Evolutionary conservation across 92 coral and sea anemone species (phyloP), one percentile per base, ranked within the genome.

Genomic region (Porites lobata): DNA sequence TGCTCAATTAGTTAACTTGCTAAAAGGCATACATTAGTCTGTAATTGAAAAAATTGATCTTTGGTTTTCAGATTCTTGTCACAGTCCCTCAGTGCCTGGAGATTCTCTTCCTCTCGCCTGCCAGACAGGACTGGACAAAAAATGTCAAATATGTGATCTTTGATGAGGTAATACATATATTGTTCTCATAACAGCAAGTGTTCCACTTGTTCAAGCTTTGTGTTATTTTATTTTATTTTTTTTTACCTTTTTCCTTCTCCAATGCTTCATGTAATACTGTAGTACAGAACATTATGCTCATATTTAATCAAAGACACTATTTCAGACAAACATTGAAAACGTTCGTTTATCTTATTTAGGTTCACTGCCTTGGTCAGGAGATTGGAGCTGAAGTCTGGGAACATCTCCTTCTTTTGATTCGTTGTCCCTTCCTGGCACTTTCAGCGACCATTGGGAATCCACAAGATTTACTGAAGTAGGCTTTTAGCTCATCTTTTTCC

Each of bases 301-400:
- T 38, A 38, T 38, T 6, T 38, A 38, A 3, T 38, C 5, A 38
- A 4, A 38, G 43, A 38, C 43, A 38, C 43, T 38, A 38, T 38
- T 38, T 38, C 43, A 38, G 43, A 6, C 43, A 38, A 38, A 38
- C 43, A 38, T 38, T 38, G 43, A 3, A 38, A 38, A 4, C 43
- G 43, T 3, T 38, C 43, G 43, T 15, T 59, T 29, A 26, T 65
- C 8, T 32, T 85, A 52, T 38, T 1, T 24, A 91, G 94, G 97
- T 94, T 69, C 97, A 94, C 73, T 94, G 97, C 53, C 86, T 94
- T 2, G 97, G 97, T 14, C 75, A 91, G 19, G 97, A 94, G 80
- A 89, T 76, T 61, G 97, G 97, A 6, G 97, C 95, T 13, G 97
- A 94, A 86, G 92, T 87, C 6, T 94, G 97, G 97, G 97, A 94